Base-by-base conservation (phyloP, 2,797 vertebrate species). In the Triplophysa bombifrons region DNA sequence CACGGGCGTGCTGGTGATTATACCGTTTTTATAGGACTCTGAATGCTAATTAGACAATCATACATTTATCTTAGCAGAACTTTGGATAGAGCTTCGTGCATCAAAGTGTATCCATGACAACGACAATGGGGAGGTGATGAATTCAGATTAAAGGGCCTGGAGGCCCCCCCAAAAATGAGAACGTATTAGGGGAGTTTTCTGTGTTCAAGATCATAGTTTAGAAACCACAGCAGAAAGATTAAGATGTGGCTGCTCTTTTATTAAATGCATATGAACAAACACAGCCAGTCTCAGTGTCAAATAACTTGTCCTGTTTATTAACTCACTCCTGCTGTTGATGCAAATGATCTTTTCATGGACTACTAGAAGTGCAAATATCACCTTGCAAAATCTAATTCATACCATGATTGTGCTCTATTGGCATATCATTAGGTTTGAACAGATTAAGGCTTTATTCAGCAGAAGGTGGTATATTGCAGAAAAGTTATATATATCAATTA, bases 21-120 rank as follows among this genome's bases (percentile, higher is more conserved):
- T 51, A 17, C 30, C 17, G 5, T 51, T 30, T 82, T 80, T 75
- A 44, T 68, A 12, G 73, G 72, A 65, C 70, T 60, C 67, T 78
- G 55, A 68, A 82, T 85, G 72, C 82, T 84, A 82, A 79, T 84
- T 69, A 78, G 72, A 27, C 27, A 34, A 60, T 48, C 27, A 69
- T 67, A 69, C 48, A 51, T 67, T 71, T 74, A 34, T 86, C 78
- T 80, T 74, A 79, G 22, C 58, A 41, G 72, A 77, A 74, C 67
- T 74, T 74, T 55, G 44, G 61, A 68, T 60, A 60, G 25, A 74
- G 69, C 25, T 60, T n/a, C n/a, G 25, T n/a, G 50, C 58, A 75
- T 71, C 20, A 38, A 6, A 22, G 19, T 17, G 48, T 61, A 34
- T 61, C 63, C 68, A 73, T 72, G 53, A 68, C 51, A 68, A 78